Evolutionary conservation across 2,797 vertebrate genomes (phyloP).

Genomic region (Etheostoma nigrum): DNA sequence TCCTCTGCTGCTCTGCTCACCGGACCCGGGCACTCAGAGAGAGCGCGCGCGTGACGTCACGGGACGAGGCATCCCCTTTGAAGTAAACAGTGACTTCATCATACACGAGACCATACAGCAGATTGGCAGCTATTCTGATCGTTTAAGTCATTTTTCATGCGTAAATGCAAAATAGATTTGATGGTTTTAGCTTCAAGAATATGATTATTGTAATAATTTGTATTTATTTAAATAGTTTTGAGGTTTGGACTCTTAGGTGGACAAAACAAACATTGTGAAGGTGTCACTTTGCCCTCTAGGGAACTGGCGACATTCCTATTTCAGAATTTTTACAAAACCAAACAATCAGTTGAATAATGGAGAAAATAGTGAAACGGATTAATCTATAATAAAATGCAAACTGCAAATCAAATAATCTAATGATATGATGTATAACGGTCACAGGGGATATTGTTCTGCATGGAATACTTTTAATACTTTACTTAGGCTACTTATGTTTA

Average conservation of each 20-base stretch:
- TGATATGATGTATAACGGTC: not conserved
- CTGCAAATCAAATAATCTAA: not conserved
- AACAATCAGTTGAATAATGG: not conserved
- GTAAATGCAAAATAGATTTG: not conserved
- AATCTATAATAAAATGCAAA: not conserved
- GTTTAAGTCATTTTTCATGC: not conserved
- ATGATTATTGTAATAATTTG: not conserved
- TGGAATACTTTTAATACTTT: not conserved
- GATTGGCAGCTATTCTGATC: not conserved
- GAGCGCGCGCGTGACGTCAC: conserved; percentile 75
- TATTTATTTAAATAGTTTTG: not conserved
- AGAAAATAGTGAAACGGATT: not conserved
- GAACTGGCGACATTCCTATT: not conserved
- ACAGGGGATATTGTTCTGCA: not conserved
- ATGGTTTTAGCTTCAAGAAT: not conserved
- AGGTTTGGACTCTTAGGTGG: not conserved
- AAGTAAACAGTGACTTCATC: conserved; percentile 43
- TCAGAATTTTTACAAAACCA: not conserved
- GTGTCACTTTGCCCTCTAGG: not conserved
- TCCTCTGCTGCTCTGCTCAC: conserved; percentile 41
- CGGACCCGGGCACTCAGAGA: conserved; percentile 10
- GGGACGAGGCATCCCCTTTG: conserved; percentile 62
- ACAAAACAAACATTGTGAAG: not conserved
- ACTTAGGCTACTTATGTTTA: no score
- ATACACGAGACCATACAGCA: not conserved